Base-by-base conservation (phyloP, 2,888 invertebrate species). In the Linnaemya vulpina region DNA sequence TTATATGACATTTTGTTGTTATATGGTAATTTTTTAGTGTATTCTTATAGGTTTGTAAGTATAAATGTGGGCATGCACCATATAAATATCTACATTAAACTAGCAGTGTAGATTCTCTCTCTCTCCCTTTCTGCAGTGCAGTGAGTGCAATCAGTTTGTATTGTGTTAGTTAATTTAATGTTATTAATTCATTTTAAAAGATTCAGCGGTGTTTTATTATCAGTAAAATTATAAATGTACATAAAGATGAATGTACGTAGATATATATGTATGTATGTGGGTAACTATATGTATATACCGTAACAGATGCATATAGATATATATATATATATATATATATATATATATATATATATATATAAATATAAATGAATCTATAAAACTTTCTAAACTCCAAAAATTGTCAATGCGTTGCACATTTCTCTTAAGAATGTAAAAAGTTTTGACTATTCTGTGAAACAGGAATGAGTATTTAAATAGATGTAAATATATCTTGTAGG, bases 1-100 rank as follows among this genome's bases (percentile, higher is more conserved):
- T 25, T 17, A n/a, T 53, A 43, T 65, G 65, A 65, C 65, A 55
- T 75, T 76, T 76, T 76, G 58, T 53, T 53, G 51, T 58, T 67
- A 58, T 58, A 76, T 58, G 67, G 30, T 35, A 13, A 76, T 55
- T 46, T 65, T 67, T 58, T 67, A 40, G 3, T 25, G 5, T 5
- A 2, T 30, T n/a, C n/a, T n/a, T n/a, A n/a, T n/a, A n/a, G n/a
- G n/a, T n/a, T n/a, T n/a, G n/a, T n/a, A n/a, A n/a, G n/a, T n/a
- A n/a, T n/a, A n/a, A n/a, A n/a, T n/a, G n/a, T n/a, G n/a, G n/a
- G n/a, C n/a, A 30, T 30, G 30, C 5, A 30, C 30, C 5, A 30
- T 5, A 30, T 30, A 30, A 3, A 30, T 30, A 5, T 30, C 2
- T 30, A 30, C 30, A 53, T 22, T 53, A 53, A 53, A 53, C 15